Evolutionary conservation across 2,797 vertebrate species (phyloP).

Genomic region (Ctenopoma kingsleyae): DNA sequence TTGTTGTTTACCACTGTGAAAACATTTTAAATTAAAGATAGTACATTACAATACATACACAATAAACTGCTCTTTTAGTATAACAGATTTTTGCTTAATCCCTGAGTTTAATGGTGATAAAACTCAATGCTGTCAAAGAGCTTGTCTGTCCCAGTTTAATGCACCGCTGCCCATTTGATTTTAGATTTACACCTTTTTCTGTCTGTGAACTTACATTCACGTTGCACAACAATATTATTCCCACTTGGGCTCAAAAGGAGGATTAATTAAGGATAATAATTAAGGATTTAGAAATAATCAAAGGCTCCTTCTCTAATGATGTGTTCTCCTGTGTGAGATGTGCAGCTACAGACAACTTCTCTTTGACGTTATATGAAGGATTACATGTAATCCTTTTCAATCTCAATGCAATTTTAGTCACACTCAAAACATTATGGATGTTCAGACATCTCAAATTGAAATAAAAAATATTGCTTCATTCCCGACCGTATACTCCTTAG

Average conservation of each 20-base stretch:
- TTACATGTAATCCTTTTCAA: slow-evolving; percentile 73
- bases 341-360: slow-evolving; percentile 38
- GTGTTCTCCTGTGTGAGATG: slow-evolving; percentile 40
- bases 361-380: slow-evolving; percentile 70
- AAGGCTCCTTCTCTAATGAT: slow-evolving; percentile 22
- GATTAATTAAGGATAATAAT: slow-evolving; percentile 21
- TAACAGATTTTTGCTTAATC: slow-evolving; percentile 55
- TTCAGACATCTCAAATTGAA: slow-evolving; percentile 53
- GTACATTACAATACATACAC: slow-evolving; percentile 27
- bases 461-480: slow-evolving; percentile 28
- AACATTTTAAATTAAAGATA: slow-evolving; percentile 47
- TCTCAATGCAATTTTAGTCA: slow-evolving; percentile 45
- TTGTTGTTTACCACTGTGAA: slow-evolving; percentile 25
- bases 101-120: slow-evolving; percentile 48
- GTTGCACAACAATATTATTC: slow-evolving; percentile 27
- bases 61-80: slow-evolving; percentile 17
- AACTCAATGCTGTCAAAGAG: slow-evolving; percentile 36
- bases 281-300: slow-evolving; percentile 60
- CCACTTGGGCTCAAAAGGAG: slow-evolving; percentile 17
- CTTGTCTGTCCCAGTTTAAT: slow-evolving; percentile 45
- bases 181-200: slow-evolving; percentile 28
- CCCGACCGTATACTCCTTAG: slow-evolving; percentile 37
- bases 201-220: slow-evolving; percentile 38
- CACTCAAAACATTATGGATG: slow-evolving; percentile 41
- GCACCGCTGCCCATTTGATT: slow-evolving; percentile 51